Evolutionary conservation across 2,888 invertebrate species (phyloP), one percentile per base, ranked within the genome.

Genomic region (Sussaba pulchella): DNA sequence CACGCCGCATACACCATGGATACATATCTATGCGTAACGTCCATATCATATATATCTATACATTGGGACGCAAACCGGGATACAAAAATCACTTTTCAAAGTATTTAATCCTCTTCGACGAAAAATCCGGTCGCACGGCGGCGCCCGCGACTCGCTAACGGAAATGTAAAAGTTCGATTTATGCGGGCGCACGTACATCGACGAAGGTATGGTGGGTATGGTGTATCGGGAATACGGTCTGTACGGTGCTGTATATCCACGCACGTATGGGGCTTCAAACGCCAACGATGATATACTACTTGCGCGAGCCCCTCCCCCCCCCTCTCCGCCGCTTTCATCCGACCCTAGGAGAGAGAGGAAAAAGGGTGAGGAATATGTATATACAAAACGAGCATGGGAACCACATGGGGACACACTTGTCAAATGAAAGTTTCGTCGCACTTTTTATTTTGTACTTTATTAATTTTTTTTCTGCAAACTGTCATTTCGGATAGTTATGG

Each of bases 151-250:
- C 59, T 87, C 88, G 85, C 86, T 86, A 85, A 85, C 89, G 89
- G 89, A 91, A 90, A 90, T 90, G 89, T 88, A 89, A 90, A 90
- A 90, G 88, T 90, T 90, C 89, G 89, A 90, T 90, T 90, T 90
- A 90, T 89, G 89, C 87, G 84, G 84, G 80, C 69, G 83, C 85
- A 86, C 87, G 87, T 85, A 84, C 87, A 83, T 84, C 83, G 83
- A 82, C 81, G 78, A 80, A 36, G 59, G 43, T 52, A 17, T 45
- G 36, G n/a, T n/a, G n/a, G n/a, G n/a, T n/a, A 70, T 31, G 26
- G 64, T 57, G 57, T 31, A 57, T 57, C 31, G 14, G 74, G 64
- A 14, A 61, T 76, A 75, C 52, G 61, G 57, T 45, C 70, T 36
- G 50, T 59, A 72, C 69, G 21, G 72, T 50, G 63, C 63, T 54